Base-by-base conservation (phyloP, 2,113 vertebrate genomes). In the Callopanchax toddi region DNA sequence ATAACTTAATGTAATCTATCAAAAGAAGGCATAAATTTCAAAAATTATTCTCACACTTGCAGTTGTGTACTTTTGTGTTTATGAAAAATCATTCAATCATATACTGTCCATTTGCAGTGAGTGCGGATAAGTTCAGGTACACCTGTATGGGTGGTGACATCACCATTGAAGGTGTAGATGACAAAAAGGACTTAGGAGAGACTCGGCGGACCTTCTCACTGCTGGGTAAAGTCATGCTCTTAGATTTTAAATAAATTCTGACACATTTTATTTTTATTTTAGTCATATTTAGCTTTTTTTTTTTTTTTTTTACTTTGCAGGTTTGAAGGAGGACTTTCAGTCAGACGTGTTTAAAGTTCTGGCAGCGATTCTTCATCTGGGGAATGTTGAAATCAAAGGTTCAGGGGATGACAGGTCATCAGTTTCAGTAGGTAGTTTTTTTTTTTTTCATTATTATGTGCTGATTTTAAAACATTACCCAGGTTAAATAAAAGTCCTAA, bases 301-400 rank as follows among this genome's bases (percentile, higher is more conserved):
- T 36, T 2, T 11, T 13, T 37, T 37, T 37, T 11, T 37, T 37
- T 9, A 1, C 16, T 11, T 3, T 72, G 5, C 73, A 99, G 97
- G 96, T 60, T 84, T 99, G 69, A 92, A 91, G 51, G 84, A 90
- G 20, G 92, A 94, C 74, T 96, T 98, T 85, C 97, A 97, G 84
- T 92, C 90, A 74, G 93, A 96, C 29, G 80, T 97, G 22, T 98
- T 98, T 72, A 95, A 91, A 88, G 91, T 95, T 72, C 71, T 99
- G 74, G 94, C 97, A 5, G 95, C 93, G 6, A 92, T 99, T 89
- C 90, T 99, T 0, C 97, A 99, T 76, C 90, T 99, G 71, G 97
- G 97, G 71, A 99, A 99, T 0, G 89, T 97, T 59, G 82, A 93
- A 73, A 93, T 99, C 81, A 74, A 48, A 66, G 81, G 89, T 15